Evolutionary conservation across 2,113 vertebrate genomes (phyloP), one percentile per base, ranked within the genome.

Genomic region (Apteryx owenii): DNA sequence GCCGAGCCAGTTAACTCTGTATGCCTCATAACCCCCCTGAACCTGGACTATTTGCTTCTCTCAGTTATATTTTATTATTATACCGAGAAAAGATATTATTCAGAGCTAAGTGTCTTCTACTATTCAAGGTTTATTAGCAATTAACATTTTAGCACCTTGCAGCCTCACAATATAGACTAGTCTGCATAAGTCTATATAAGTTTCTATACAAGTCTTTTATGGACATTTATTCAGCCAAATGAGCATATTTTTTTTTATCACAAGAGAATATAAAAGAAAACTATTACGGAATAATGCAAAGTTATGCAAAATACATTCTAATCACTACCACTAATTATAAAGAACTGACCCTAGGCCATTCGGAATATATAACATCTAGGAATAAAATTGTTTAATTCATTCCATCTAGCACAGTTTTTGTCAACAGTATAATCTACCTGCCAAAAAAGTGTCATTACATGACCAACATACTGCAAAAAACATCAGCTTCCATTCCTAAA

Each of bases 241-340:
- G 8, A 78, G 33, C 54, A 70, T 85, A 91, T 91, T 58, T 48
- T 48, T 48, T 46, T 46, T 46, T 44, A 76, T 44, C 56, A 28
- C 44, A 61, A 83, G 91, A 56, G 54, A 51, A 80, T 17, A 76
- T 58, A 69, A 91, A 92, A 20, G 4, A 5, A 73, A 96, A 70
- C 26, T 72, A 68, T 58, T 82, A 88, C 70, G 10, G 36, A 58
- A 19, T 77, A 85, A 61, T 23, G 33, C 31, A 88, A 96, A 94
- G 78, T 91, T 84, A 81, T 31, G 65, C 62, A 94, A 89, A 97
- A 88, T 26, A n/a, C 15, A 77, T 85, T 78, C 71, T 46, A 73
- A 91, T 95, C 68, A 78, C 16, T 7, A 14, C 15, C 20, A 20
- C 25, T 88, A 10, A 62, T 66, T 69, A 66, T 51, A 44, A 80